These are phyloP conservation scores for Orchesella cincta DNA, from an alignment of 1,140 invertebrate species.

Conservation along the genomic window DNA sequence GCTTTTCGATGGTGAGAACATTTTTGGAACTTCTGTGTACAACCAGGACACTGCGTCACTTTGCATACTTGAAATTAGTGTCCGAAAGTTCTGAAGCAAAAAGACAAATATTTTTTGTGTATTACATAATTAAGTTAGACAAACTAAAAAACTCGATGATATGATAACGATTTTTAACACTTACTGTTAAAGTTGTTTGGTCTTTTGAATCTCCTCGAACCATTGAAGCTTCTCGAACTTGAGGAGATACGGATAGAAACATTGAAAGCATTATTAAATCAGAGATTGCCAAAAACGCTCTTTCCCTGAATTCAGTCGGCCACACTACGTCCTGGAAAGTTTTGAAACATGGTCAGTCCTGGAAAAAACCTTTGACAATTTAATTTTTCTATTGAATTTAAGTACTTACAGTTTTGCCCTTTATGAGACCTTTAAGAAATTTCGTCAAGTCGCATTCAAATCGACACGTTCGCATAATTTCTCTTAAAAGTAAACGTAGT, in stretches of 20 bases:
- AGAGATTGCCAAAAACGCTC: constrained; percentile 77
- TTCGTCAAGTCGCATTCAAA: constrained; percentile 69
- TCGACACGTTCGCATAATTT: constrained; percentile 84
- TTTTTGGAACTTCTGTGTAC: constrained; percentile 72
- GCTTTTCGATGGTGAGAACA: constrained; percentile 70
- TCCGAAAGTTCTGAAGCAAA: constrained; percentile 66
- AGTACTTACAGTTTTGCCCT: constrained; percentile 51
- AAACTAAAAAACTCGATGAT: constrained; percentile 14
- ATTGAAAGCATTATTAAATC: constrained; percentile 84
- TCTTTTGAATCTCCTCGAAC: constrained; percentile 69
- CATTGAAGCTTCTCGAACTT: constrained; percentile 71
- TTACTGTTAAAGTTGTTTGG: constrained; percentile 54
- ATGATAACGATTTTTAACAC: constrained; percentile 15
- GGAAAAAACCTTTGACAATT: constrained; percentile 8
- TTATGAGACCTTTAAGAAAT: constrained; percentile 68
- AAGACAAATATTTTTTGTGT: background rate
- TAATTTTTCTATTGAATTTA: background rate
- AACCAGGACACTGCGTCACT: constrained; percentile 82
- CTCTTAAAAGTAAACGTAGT: constrained; percentile 77
- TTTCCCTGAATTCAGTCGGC: constrained; percentile 59
- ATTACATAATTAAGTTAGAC: background rate
- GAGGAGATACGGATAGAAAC: constrained; percentile 74
- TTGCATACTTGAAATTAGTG: constrained; percentile 75
- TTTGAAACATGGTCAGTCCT: too few species aligned
- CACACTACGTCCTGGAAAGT: too few species aligned